These are phyloP conservation scores for Drosophila kuntzei DNA, from an alignment of 2,888 invertebrate species.

Conservation along the genomic window DNA sequence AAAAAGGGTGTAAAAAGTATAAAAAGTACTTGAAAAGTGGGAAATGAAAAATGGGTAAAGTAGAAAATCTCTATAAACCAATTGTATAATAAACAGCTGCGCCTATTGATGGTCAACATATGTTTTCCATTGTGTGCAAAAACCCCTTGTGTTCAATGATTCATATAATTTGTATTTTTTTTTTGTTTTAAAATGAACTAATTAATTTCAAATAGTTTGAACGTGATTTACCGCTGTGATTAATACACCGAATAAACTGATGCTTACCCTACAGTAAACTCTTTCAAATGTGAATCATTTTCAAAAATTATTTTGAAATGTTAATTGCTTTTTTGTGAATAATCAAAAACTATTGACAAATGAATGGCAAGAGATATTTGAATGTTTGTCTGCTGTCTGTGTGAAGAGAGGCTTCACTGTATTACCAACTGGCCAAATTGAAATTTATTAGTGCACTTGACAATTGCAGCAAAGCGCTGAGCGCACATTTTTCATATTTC, in stretches of 20 bases:
- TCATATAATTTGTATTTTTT: constrained; percentile 18
- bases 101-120: constrained; percentile 43
- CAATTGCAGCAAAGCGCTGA: constrained; percentile 69
- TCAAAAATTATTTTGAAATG: background rate
- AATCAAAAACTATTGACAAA: background rate
- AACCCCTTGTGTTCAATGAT: constrained; percentile 27
- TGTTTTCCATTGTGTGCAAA: constrained; percentile 11
- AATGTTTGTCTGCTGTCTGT: background rate
- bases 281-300: background rate
- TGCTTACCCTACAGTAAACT: constrained; percentile 32
- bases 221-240: constrained; percentile 42
- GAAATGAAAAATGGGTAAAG: background rate
- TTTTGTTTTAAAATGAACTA: constrained; percentile 26
- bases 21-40: no score
- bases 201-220: constrained; percentile 55
- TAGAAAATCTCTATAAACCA: constrained; percentile 3
- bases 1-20: no score
- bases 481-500: constrained; percentile 77
- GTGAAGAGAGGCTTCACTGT: constrained; percentile 40
- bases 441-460: constrained; percentile 78
- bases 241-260: constrained; percentile 32
- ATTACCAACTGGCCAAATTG: constrained; percentile 54
- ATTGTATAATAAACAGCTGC: constrained; percentile 33
- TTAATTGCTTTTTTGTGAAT: background rate
- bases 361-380: background rate